These are phyloP conservation scores for Rhinichthys osculus DNA, from an alignment of 2,797 vertebrate species.

Conservation along the genomic window DNA sequence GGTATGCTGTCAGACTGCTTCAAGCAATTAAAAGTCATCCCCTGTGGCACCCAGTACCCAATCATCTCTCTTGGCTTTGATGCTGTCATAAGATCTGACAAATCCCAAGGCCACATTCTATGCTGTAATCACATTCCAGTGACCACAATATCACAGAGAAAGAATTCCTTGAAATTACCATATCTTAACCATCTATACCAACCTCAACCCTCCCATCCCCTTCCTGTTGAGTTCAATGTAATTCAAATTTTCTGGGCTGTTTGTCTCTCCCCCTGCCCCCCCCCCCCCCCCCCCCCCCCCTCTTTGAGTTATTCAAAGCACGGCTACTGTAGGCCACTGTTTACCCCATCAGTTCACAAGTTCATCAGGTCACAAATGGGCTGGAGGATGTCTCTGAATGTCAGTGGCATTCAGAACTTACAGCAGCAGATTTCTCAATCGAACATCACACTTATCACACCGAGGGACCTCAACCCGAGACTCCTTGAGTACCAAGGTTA, in stretches of 20 bases:
- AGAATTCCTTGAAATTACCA: conserved; percentile 43
- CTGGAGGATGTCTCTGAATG: conserved; percentile 30
- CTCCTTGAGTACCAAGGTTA: conserved; percentile 1
- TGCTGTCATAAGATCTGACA: conserved; percentile 63
- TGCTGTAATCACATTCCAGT: conserved; percentile 69
- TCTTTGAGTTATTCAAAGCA: conserved; percentile 37
- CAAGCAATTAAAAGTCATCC: conserved; percentile 67
- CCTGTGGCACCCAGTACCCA: conserved; percentile 70
- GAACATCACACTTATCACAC: conserved; percentile 28
- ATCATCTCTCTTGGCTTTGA: conserved; percentile 72
- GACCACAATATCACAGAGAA: conserved; percentile 67
- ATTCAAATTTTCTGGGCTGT: conserved; percentile 25
- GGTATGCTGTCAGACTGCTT: conserved; percentile 70
- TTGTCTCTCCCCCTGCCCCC: not conserved
- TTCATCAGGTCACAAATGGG: conserved; percentile 33
- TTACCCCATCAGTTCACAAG: not conserved
- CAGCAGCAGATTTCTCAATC: conserved; percentile 31
- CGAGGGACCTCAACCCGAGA: not conserved
- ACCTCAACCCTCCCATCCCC: conserved; percentile 4
- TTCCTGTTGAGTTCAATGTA: conserved; percentile 29
- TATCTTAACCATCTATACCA: conserved; percentile 37
- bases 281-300: too few species aligned
- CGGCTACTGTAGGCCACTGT: not conserved
- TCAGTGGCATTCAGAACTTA: conserved; percentile 50
- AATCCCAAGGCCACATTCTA: conserved; percentile 66